Conservation (phyloP, 92 coral and sea anemone genomes). For the Phenganax subtilis region DNA sequence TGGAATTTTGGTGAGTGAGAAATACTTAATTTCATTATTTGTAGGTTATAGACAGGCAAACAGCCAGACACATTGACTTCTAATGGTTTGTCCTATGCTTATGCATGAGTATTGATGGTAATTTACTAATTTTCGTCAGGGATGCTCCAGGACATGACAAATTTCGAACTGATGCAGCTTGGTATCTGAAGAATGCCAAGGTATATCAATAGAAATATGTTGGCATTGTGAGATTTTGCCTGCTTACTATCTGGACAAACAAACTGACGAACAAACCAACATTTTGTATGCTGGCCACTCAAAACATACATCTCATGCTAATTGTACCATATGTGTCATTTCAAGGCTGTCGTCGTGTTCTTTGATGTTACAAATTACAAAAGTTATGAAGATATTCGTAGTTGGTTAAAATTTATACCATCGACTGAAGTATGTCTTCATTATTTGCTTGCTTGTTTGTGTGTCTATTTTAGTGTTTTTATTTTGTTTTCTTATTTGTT, state of each 20-base stretch:
- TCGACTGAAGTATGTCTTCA: neutral
- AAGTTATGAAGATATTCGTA: constrained; percentile 61
- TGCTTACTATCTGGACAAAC: neutral
- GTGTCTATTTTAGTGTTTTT: neutral
- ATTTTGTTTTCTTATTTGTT: neutral
- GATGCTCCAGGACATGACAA: constrained; percentile 71
- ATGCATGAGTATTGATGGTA: too few species aligned
- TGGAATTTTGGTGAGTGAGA: constrained; percentile 65
- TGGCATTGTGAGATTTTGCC: neutral
- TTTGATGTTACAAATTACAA: constrained; percentile 71
- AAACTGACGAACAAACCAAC: neutral
- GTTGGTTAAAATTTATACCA: constrained; percentile 64
- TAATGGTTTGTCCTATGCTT: too few species aligned
- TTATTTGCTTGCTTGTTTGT: too few species aligned
- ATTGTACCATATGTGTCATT: neutral
- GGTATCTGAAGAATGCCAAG: constrained; percentile 58
- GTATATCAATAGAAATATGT: constrained; percentile 28
- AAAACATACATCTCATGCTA: too few species aligned
- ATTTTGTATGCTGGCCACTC: neutral
- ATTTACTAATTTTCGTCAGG: constrained; percentile 36
- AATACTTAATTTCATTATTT: neutral
- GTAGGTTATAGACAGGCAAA: neutral
- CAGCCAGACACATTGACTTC: too few species aligned
- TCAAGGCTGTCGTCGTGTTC: constrained; percentile 68
- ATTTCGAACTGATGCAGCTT: constrained; percentile 60